Percentiles rank a stretch among this genome's conserved stretches.
Conservation (phyloP, 1,140 invertebrate species). For the Eufriesea mexicana region DNA sequence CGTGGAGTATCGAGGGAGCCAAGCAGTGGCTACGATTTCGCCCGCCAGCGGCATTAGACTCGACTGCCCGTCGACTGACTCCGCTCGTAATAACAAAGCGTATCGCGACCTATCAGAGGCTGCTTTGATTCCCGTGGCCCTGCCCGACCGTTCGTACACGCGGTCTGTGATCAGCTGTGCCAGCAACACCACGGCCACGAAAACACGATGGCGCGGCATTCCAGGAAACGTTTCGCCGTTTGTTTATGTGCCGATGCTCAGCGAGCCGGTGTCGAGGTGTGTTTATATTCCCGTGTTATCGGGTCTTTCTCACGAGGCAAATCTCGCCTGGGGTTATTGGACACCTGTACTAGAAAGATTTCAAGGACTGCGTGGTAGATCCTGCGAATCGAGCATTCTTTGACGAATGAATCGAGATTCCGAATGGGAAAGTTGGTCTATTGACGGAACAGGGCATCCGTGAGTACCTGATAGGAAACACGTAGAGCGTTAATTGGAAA, state of each 20-base stretch:
- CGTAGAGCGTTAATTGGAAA: not conserved
- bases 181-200: not conserved
- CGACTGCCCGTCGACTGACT: slow-evolving; percentile 55
- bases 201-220: not conserved
- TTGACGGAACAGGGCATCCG: no score
- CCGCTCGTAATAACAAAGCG: slow-evolving; percentile 66
- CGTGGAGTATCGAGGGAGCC: slow-evolving; percentile 67
- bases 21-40: slow-evolving; percentile 53
- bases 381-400: no score
- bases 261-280: no score
- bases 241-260: not conserved
- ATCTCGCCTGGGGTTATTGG: no score
- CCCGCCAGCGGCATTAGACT: slow-evolving; percentile 55
- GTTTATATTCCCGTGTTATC: no score
- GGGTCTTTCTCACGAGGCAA: no score
- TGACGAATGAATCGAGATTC: no score
- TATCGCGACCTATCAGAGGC: slow-evolving; percentile 64
- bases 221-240: not conserved
- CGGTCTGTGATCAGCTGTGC: slow-evolving; percentile 52
- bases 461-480: not conserved
- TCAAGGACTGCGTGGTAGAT: no score
- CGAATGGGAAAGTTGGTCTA: no score
- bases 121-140: slow-evolving; percentile 48
- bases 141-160: not conserved
- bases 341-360: no score